Conservation (phyloP, 2,888 invertebrate genomes). For the Anoplius nigerrimus region DNA sequence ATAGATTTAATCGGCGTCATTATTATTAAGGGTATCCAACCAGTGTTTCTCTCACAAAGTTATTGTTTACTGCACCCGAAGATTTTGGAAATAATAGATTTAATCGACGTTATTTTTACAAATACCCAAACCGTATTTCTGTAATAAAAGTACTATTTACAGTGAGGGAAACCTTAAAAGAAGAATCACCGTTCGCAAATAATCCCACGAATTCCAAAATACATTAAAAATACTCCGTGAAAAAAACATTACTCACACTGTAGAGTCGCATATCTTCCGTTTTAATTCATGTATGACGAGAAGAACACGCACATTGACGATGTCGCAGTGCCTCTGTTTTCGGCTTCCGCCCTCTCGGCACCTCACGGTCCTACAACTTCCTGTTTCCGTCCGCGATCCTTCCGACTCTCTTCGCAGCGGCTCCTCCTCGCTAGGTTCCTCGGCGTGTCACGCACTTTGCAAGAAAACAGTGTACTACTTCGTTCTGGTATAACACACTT, state of each 20-base stretch:
- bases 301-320: background rate
- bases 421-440: background rate
- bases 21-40: too few species aligned
- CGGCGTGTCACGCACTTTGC: constrained; percentile 52
- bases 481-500: constrained; percentile 64
- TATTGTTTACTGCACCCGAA: too few species aligned
- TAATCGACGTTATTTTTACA: too few species aligned
- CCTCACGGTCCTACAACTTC: too few species aligned
- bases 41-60: too few species aligned
- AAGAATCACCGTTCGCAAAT: background rate
- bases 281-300: constrained; percentile 24
- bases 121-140: too few species aligned
- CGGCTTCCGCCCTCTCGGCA: too few species aligned
- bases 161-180: too few species aligned
- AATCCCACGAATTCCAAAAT: background rate
- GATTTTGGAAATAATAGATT: too few species aligned
- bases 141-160: too few species aligned
- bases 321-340: background rate
- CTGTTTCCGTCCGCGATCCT: background rate
- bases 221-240: background rate
- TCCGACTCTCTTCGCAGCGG: background rate
- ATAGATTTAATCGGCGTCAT: too few species aligned
- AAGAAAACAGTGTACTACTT: constrained; percentile 64
- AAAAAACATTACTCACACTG: constrained; percentile 34
- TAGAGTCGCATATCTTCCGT: constrained; percentile 40